Base-by-base conservation (phyloP, 2,888 invertebrate species). In the Ceriagrion tenellum region DNA sequence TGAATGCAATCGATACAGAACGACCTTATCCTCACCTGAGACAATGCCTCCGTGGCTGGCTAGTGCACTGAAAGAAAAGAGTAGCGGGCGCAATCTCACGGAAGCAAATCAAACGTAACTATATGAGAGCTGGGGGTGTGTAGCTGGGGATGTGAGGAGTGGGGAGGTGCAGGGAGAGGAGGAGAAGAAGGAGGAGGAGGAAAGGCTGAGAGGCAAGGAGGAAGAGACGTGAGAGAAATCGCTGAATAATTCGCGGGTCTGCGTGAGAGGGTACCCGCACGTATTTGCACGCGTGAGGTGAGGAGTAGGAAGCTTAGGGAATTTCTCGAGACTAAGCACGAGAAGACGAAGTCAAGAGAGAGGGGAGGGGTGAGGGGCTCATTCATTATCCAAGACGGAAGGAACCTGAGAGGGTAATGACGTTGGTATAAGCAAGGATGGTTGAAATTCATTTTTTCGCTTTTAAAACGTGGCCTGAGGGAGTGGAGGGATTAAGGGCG, bases 171-270 rank as follows among this genome's bases (percentile, higher is more conserved):
- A 30, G 16, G n/a, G 16, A 13, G 30, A 30, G 16, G 20, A 3
- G 23, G n/a, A 30, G 30, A 12, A 20, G 59, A 12, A 59, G 89
- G 47, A 55, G 23, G 88, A n/a, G n/a, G n/a, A n/a, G n/a, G n/a
- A n/a, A 8, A 47, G 55, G n/a, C 4, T 55, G 20, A 55, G 20
- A 30, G 26, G 55, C 26, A 8, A 89, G 26, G 55, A 6, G 23
- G 40, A n/a, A n/a, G n/a, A 47, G 88, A 2, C 8, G 47, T 13
- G 47, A 23, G 88, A 40, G 35, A 23, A 89, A 89, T n/a, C 2
- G 47, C 55, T 55, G 89, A 89, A 89, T 89, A 89, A 89, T 89
- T 89, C n/a, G 26, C 89, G 47, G 23, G 55, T 2, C 55, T 89
- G 89, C 47, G 55, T 55, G 55, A 12, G 13, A 55, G 18, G 20